A percentile compares a stretch with the other conserved stretches of the same genome.
These are phyloP conservation scores for Sebastes variabilis DNA, from an alignment of 2,797 vertebrate species.

Conservation along the genomic window DNA sequence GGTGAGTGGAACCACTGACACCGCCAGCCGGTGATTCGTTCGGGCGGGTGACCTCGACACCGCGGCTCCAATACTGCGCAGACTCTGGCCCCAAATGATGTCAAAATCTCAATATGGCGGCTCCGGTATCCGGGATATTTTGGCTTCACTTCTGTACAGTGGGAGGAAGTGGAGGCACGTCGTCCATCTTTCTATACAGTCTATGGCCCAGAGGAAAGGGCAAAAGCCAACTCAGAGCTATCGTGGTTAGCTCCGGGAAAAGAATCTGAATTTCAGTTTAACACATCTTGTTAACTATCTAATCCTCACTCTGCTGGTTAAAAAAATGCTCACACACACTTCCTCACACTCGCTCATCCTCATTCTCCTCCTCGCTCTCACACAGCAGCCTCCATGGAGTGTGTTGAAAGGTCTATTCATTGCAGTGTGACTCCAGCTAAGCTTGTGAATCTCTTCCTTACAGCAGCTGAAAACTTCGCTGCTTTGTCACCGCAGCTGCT, in stretches of 20 bases:
- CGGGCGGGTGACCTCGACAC: too few relatives aligned
- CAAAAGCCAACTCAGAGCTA: not conserved
- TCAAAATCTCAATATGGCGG: too few relatives aligned
- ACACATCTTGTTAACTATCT: not conserved
- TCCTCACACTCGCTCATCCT: not conserved
- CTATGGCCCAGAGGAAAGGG: not conserved
- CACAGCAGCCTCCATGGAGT: not conserved
- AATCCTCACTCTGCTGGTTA: not conserved
- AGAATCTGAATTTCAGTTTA: not conserved
- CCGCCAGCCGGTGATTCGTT: too few relatives aligned
- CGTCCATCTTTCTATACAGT: too few relatives aligned
- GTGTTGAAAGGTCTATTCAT: slow-evolving; percentile 19
- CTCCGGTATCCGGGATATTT: too few relatives aligned
- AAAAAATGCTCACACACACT: not conserved
- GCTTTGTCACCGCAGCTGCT: slow-evolving; percentile 27
- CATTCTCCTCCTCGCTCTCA: not conserved
- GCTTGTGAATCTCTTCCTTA: slow-evolving; percentile 4
- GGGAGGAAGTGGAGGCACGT: too few relatives aligned
- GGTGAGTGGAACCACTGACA: too few relatives aligned
- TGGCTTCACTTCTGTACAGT: too few relatives aligned
- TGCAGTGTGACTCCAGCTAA: slow-evolving; percentile 17
- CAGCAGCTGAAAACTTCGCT: not conserved
- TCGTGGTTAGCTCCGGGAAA: not conserved
- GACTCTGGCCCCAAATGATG: too few relatives aligned
- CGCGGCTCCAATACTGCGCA: too few relatives aligned